Conservation (phyloP, 1,140 invertebrate species). For the Oreohelix idahoensis region DNA sequence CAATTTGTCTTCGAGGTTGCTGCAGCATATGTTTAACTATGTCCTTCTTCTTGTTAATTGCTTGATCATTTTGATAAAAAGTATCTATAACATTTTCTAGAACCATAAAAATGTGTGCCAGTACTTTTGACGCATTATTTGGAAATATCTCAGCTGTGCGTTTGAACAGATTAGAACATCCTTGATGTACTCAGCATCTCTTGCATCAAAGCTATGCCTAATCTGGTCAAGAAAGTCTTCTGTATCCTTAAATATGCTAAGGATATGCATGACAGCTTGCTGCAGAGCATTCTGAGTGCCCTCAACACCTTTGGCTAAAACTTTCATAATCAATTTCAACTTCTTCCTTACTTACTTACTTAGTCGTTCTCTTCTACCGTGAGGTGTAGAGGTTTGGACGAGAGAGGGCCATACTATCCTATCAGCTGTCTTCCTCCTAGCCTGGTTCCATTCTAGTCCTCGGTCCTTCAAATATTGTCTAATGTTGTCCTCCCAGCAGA, state of each 20-base stretch:
- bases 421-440: too few relatives aligned
- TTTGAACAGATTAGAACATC: constrained; percentile 1
- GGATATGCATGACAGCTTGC: constrained; percentile 15
- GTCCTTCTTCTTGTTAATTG: background rate
- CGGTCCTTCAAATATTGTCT: too few relatives aligned
- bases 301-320: constrained; percentile 10
- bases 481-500: too few relatives aligned
- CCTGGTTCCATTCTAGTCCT: too few relatives aligned
- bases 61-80: background rate
- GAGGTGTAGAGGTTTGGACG: too few relatives aligned
- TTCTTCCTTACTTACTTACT: too few relatives aligned
- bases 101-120: background rate
- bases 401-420: too few relatives aligned
- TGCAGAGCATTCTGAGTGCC: background rate
- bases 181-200: constrained; percentile 2
- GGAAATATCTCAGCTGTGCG: background rate
- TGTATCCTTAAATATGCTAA: constrained; percentile 2
- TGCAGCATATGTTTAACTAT: background rate
- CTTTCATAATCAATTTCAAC: background rate
- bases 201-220: background rate
- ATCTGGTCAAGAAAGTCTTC: constrained; percentile 4
- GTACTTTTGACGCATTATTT: constrained; percentile 3
- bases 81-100: background rate
- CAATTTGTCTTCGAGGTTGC: background rate
- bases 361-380: too few relatives aligned